These are phyloP conservation scores for Hydropsyche tenuis DNA, from an alignment of 1,140 invertebrate genomes.

Conservation along the genomic window DNA sequence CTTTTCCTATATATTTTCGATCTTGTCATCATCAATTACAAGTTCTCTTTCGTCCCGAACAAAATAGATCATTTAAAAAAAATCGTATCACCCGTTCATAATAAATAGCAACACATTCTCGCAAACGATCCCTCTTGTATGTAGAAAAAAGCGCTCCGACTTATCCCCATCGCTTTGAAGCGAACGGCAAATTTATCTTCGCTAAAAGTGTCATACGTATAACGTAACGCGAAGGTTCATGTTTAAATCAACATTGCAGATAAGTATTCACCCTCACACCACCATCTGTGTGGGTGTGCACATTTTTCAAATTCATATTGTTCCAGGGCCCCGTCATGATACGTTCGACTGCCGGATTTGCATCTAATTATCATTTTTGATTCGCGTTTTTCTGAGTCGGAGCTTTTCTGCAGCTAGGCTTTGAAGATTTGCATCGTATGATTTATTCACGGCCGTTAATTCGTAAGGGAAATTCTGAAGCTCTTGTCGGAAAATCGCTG, in stretches of 20 bases:
- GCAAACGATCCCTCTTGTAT: not conserved
- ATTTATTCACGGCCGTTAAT: conserved; percentile 47
- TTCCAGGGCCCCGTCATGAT: conserved; percentile 15
- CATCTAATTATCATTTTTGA: conserved; percentile 51
- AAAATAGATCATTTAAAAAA: too few species aligned
- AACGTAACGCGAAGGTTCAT: conserved; percentile 41
- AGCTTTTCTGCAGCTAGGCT: conserved; percentile 32
- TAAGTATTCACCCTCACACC: not conserved
- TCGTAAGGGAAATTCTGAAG: conserved; percentile 34
- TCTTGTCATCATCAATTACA: too few species aligned
- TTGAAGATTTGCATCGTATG: conserved; percentile 46
- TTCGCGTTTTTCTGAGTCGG: conserved; percentile 47
- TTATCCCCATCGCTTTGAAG: conserved; percentile 25
- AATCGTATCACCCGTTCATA: too few species aligned
- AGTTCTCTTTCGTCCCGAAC: too few species aligned
- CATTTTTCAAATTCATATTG: conserved; percentile 48
- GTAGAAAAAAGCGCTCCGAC: not conserved
- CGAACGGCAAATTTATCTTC: conserved; percentile 44
- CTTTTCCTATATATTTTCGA: too few species aligned
- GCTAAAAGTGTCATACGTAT: conserved; percentile 48
- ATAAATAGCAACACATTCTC: conserved; percentile 8
- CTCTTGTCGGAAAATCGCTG: not conserved
- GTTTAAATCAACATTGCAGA: conserved; percentile 51
- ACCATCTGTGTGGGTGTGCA: not conserved
- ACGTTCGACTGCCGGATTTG: conserved; percentile 44